phyloP scores from a whole-genome alignment of 2,888 invertebrate genomes.

The Patella depressa region DNA sequence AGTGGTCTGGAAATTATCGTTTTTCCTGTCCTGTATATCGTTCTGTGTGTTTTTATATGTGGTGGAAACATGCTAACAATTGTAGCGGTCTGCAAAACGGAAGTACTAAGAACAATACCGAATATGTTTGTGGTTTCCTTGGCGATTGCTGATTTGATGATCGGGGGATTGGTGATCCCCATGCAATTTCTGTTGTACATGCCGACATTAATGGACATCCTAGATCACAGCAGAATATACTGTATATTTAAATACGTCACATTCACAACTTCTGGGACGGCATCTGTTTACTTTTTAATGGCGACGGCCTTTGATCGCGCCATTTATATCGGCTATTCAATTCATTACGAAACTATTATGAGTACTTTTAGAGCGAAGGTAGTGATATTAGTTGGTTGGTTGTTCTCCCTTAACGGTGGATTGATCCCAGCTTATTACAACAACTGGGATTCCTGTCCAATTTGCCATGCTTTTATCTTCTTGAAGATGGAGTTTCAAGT shows the following conservation, averaged over 20 bases:
- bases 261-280: constrained; percentile 15
- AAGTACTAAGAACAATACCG: constrained; percentile 30
- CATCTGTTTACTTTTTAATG: constrained; percentile 23
- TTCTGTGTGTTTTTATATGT: constrained; percentile 17
- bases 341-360: background rate
- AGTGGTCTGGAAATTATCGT: too few species aligned
- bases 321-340: background rate
- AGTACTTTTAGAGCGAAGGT: background rate
- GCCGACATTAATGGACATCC: background rate
- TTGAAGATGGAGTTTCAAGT: constrained; percentile 10
- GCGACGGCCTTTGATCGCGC: constrained; percentile 30
- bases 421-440: constrained; percentile 10
- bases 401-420: background rate
- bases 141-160: constrained; percentile 34
- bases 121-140: constrained; percentile 38
- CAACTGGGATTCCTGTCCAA: background rate
- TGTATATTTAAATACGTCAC: constrained; percentile 29
- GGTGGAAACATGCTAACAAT: constrained; percentile 34
- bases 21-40: too few species aligned
- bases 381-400: constrained; percentile 1
- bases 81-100: constrained; percentile 24
- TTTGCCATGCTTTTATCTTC: constrained; percentile 5
- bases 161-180: constrained; percentile 23
- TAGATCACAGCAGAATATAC: constrained; percentile 20
- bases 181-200: constrained; percentile 22